Percentiles rank a stretch among this genome's conserved stretches.
phyloP scores from a whole-genome alignment of 1,140 invertebrate genomes.

The Hyphantria cunea region DNA sequence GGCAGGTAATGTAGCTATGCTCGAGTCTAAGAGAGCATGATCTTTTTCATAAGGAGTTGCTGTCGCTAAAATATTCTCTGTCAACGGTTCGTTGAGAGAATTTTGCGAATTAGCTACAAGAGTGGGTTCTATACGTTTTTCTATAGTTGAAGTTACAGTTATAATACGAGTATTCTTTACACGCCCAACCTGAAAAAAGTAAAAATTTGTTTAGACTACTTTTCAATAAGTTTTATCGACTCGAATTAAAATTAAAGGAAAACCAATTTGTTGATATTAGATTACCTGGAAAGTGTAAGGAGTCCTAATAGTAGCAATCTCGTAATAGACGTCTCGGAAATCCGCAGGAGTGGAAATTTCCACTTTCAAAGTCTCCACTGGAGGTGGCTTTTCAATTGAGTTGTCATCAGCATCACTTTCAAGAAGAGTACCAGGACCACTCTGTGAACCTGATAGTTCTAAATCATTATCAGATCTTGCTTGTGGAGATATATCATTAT shows the following conservation, averaged over 20 bases:
- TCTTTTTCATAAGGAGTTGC: slow-evolving; percentile 88
- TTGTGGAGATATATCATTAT: slow-evolving; percentile 69
- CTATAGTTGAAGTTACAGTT: slow-evolving; percentile 91
- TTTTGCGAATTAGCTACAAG: slow-evolving; percentile 82
- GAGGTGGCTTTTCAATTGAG: slow-evolving; percentile 84
- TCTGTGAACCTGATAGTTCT: slow-evolving; percentile 86
- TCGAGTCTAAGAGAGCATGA: slow-evolving; percentile 86
- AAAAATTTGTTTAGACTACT: slow-evolving; percentile 25
- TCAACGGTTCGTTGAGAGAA: slow-evolving; percentile 87
- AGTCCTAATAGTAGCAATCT: slow-evolving; percentile 94
- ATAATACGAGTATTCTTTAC: slow-evolving; percentile 93
- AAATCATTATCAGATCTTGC: slow-evolving; percentile 84
- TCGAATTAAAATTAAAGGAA: too few relatives aligned
- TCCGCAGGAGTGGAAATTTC: slow-evolving; percentile 93
- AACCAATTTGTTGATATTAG: too few relatives aligned
- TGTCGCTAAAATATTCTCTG: slow-evolving; percentile 93
- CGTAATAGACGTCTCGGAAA: slow-evolving; percentile 91
- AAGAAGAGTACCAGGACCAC: slow-evolving; percentile 82
- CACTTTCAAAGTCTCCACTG: slow-evolving; percentile 90
- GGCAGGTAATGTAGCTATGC: slow-evolving; percentile 90
- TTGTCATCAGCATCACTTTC: slow-evolving; percentile 84
- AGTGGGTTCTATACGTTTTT: slow-evolving; percentile 87
- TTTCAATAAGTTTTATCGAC: too few relatives aligned
- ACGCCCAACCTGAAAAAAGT: slow-evolving; percentile 88
- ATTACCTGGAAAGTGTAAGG: slow-evolving; percentile 93